These are phyloP conservation scores for Drosophila burlai DNA, from an alignment of 1,140 invertebrate species.

Conservation along the genomic window DNA sequence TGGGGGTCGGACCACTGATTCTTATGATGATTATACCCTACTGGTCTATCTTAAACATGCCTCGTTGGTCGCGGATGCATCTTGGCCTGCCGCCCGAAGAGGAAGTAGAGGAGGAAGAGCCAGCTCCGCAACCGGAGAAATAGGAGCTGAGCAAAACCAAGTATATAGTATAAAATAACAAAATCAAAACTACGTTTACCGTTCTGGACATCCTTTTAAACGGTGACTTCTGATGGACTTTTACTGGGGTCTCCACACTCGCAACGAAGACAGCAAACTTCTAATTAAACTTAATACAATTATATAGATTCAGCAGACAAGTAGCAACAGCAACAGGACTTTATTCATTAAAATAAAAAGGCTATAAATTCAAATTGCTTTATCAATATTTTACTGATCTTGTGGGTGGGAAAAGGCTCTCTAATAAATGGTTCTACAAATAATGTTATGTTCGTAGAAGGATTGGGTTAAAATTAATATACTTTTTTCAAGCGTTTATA, in stretches of 20 bases:
- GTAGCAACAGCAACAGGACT: not conserved
- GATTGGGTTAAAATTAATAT: too few relatives aligned
- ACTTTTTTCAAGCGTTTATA: too few relatives aligned
- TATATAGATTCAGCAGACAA: not conserved
- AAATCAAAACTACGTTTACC: not conserved
- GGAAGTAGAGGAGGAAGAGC: conserved; percentile 8
- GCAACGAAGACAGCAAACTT: not conserved
- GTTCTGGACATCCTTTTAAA: conserved; percentile 26
- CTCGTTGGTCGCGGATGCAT: conserved; percentile 24
- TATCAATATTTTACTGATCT: not conserved
- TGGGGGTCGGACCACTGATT: conserved; percentile 38
- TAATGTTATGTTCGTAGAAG: not conserved
- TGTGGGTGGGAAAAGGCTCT: too few relatives aligned
- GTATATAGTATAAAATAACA: not conserved
- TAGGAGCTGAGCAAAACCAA: conserved; percentile 1
- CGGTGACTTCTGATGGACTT: conserved; percentile 64
- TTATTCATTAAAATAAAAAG: conserved; percentile 8
- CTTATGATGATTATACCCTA: conserved; percentile 66
- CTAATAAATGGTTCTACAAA: not conserved
- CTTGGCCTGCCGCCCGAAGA: conserved; percentile 2
- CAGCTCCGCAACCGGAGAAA: not conserved
- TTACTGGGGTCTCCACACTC: conserved; percentile 38
- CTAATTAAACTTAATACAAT: not conserved
- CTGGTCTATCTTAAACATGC: conserved; percentile 48
- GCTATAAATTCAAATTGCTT: not conserved